phyloP scores from a whole-genome alignment of 1,140 invertebrate species.

The Trachelipus rathkii region DNA sequence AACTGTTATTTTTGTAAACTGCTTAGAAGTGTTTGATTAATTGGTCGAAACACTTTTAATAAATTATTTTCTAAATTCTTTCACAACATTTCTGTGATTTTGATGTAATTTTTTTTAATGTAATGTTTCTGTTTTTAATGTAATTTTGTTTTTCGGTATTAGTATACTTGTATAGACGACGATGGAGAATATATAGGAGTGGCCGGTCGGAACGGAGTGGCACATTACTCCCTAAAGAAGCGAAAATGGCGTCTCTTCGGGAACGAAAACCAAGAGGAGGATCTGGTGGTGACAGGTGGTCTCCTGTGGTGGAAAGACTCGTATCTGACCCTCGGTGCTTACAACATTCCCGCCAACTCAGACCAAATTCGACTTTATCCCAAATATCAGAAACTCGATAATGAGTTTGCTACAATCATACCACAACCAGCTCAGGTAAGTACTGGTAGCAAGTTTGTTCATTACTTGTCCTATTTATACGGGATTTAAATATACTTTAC shows the following conservation, averaged over 20 bases:
- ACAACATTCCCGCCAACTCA: slow-evolving; percentile 74
- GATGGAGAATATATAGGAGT: slow-evolving; percentile 83
- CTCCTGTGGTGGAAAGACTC: slow-evolving; percentile 85
- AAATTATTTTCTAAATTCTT: too few species aligned
- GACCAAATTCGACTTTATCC: slow-evolving; percentile 93
- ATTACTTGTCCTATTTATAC: too few species aligned
- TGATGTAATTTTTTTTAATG: too few species aligned
- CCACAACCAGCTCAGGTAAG: slow-evolving; percentile 67
- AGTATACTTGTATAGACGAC: slow-evolving; percentile 83
- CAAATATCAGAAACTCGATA: slow-evolving; percentile 83
- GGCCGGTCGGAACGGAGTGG: slow-evolving; percentile 87
- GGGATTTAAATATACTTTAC: too few species aligned
- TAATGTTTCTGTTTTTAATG: too few species aligned
- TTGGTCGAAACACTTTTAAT: too few species aligned
- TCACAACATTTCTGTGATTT: too few species aligned
- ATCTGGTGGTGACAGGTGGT: slow-evolving; percentile 94
- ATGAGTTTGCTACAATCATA: slow-evolving; percentile 68
- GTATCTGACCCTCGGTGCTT: slow-evolving; percentile 72
- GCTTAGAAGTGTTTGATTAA: too few species aligned
- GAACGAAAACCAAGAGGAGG: slow-evolving; percentile 96
- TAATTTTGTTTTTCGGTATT: slow-evolving; percentile 11
- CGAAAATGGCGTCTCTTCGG: slow-evolving; percentile 96
- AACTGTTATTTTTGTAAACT: too few species aligned
- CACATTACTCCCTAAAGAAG: slow-evolving; percentile 82
- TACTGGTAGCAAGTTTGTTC: too few species aligned